phyloP scores from a whole-genome alignment of 2,113 vertebrate genomes.

The Notothenia rossii region DNA sequence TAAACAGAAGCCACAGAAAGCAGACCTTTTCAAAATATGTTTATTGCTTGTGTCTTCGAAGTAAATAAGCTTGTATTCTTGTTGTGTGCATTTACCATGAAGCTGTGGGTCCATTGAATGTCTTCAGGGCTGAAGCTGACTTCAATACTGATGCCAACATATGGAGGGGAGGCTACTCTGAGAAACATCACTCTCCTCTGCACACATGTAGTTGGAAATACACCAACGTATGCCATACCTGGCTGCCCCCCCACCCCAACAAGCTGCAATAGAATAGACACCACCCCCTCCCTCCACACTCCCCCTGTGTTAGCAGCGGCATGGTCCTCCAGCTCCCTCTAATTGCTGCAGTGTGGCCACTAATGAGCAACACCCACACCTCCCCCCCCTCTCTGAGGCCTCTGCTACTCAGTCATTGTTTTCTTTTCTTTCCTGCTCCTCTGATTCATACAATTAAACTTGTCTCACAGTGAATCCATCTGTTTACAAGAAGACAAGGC shows the following conservation, averaged over 20 bases:
- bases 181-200: constrained; percentile 27
- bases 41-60: not conserved
- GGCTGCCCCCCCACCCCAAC: constrained; percentile 31
- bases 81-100: not conserved
- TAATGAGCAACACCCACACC: constrained; percentile 56
- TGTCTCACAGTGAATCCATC: not conserved
- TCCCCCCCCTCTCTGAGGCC: not conserved
- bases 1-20: not conserved
- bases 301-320: constrained; percentile 41
- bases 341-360: constrained; percentile 60
- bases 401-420: not conserved
- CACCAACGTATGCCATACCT: constrained; percentile 36
- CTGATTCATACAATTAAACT: not conserved
- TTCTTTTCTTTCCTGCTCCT: not conserved
- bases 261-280: constrained; percentile 49
- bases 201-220: constrained; percentile 39
- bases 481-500: too few species aligned
- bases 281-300: constrained; percentile 32
- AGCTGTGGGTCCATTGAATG: not conserved
- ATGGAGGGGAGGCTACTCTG: constrained; percentile 56
- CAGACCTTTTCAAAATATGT: not conserved
- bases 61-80: not conserved
- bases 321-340: constrained; percentile 46
- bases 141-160: constrained; percentile 36
- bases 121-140: constrained; percentile 1